phyloP scores from a whole-genome alignment of 2,113 vertebrate species.

The Chamaetylas fuelleborni region DNA sequence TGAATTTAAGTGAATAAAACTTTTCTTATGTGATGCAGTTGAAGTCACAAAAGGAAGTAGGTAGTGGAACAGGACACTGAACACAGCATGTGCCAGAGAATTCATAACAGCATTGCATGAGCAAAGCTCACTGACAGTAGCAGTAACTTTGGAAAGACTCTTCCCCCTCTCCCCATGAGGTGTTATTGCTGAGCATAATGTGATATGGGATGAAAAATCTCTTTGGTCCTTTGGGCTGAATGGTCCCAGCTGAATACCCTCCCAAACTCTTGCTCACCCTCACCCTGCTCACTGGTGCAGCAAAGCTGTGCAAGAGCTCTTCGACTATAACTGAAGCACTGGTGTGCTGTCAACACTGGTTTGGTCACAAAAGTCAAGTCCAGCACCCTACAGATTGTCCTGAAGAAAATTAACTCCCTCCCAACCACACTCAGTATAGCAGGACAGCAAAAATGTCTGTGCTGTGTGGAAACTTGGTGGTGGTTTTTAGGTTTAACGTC shows the following conservation, averaged over 20 bases:
- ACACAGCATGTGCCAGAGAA: accelerated
- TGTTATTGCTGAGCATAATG: background rate
- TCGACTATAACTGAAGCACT: background rate
- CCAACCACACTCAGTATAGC: background rate
- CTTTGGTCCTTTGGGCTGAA: background rate
- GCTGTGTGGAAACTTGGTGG: background rate
- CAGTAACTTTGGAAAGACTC: background rate
- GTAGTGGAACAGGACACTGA: background rate
- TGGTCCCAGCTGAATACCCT: background rate
- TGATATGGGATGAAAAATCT: background rate
- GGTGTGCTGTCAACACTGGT: background rate
- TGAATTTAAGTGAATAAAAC: background rate
- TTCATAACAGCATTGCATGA: accelerated
- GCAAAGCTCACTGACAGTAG: background rate
- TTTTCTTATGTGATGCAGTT: background rate
- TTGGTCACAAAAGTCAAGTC: background rate
- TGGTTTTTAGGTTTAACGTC: background rate
- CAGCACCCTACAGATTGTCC: background rate
- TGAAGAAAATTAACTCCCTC: background rate
- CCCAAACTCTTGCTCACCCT: background rate
- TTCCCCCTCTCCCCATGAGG: accelerated
- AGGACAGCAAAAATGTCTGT: background rate
- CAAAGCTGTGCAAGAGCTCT: background rate
- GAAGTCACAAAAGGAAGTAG: background rate
- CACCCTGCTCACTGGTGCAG: background rate